Evolutionary conservation across 2,113 vertebrate genomes (phyloP).

Genomic region (Solea senegalensis): DNA sequence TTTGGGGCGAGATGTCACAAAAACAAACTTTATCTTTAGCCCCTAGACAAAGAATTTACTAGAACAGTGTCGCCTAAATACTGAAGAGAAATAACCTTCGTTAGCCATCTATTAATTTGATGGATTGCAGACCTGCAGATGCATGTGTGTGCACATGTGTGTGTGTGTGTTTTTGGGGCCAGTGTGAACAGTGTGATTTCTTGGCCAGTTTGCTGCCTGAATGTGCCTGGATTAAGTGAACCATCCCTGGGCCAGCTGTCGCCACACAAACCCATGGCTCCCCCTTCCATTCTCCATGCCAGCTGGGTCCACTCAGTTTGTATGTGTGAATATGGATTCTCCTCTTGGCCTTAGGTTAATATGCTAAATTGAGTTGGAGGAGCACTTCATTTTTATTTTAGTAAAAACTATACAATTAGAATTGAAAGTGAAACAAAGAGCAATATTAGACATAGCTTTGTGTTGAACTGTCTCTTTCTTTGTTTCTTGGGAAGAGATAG

Average conservation of each 20-base stretch:
- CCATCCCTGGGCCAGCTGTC: slow-evolving; percentile 69
- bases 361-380: slow-evolving; percentile 2
- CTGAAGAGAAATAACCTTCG: slow-evolving; percentile 42
- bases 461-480: background rate
- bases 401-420: background rate
- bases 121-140: slow-evolving; percentile 56
- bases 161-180: slow-evolving; percentile 38
- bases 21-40: background rate
- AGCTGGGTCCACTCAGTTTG: slow-evolving; percentile 52
- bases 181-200: slow-evolving; percentile 49
- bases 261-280: slow-evolving; percentile 31
- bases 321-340: slow-evolving; percentile 23
- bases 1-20: background rate
- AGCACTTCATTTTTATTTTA: too few species aligned
- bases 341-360: slow-evolving; percentile 20
- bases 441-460: background rate
- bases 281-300: slow-evolving; percentile 19
- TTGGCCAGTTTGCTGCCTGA: slow-evolving; percentile 43
- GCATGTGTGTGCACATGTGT: background rate
- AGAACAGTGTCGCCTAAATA: slow-evolving; percentile 37
- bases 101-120: slow-evolving; percentile 50
- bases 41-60: slow-evolving; percentile 6
- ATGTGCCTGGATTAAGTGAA: slow-evolving; percentile 65
- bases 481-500: background rate
- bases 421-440: background rate